Percentiles rank a stretch among this genome's conserved stretches.
Evolutionary conservation across 2,797 vertebrate genomes (phyloP).

Genomic region (Enteromius paludinosus): DNA sequence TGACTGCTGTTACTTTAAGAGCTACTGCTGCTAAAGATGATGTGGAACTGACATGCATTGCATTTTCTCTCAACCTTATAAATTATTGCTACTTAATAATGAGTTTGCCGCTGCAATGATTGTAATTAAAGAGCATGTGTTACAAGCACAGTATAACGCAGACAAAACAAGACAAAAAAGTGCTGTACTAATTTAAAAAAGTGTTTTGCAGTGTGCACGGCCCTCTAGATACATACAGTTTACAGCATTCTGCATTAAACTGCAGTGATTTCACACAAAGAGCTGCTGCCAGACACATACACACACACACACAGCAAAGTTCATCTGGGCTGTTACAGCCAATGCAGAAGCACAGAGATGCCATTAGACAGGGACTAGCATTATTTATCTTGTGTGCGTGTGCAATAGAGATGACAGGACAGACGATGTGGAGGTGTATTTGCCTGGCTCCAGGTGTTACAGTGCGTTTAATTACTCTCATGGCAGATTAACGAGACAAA

Average conservation of each 20-base stretch:
- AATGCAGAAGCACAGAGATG: not conserved
- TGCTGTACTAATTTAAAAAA: not conserved
- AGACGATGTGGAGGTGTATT: constrained; percentile 56
- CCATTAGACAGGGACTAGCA: constrained; percentile 8
- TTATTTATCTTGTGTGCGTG: constrained; percentile 35
- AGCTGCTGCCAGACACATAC: not conserved
- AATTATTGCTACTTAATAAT: not conserved
- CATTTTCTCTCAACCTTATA: not conserved
- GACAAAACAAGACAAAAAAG: not conserved
- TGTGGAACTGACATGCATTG: not conserved
- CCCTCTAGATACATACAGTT: not conserved
- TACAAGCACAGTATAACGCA: too few relatives aligned
- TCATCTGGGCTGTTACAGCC: not conserved
- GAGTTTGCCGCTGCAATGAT: not conserved
- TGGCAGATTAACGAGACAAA: constrained; percentile 76
- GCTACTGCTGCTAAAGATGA: not conserved
- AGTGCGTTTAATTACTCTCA: constrained; percentile 78
- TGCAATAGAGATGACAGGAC: constrained; percentile 68
- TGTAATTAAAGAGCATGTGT: too few relatives aligned
- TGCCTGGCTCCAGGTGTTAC: constrained; percentile 75
- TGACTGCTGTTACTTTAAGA: not conserved
- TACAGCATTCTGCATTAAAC: not conserved
- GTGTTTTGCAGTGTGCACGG: not conserved
- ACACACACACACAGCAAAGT: not conserved
- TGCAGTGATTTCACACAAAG: not conserved